These are phyloP conservation scores for Heliconius sara DNA, from an alignment of 2,888 invertebrate genomes.

Conservation along the genomic window DNA sequence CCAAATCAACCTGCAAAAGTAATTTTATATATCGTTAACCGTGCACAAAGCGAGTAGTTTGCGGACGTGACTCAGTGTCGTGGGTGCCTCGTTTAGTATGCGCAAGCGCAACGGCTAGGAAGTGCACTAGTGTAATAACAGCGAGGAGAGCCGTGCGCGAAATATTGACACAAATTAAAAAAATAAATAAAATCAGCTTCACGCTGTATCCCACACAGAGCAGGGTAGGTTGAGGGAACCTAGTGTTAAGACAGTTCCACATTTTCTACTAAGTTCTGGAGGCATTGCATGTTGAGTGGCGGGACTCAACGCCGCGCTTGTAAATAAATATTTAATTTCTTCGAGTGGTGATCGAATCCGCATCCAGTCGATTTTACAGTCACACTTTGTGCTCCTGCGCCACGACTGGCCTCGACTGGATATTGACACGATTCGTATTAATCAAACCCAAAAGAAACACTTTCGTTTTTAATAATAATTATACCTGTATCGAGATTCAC, in stretches of 20 bases:
- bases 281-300: no score
- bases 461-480: conserved; percentile 39
- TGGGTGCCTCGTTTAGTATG: conserved; percentile 73
- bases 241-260: no score
- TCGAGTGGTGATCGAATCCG: no score
- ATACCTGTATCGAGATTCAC: conserved; percentile 8
- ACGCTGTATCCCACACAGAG: no score
- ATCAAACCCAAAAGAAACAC: conserved; percentile 31
- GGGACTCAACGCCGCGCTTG: no score
- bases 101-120: conserved; percentile 71
- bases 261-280: no score
- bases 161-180: conserved; percentile 46
- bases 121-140: conserved; percentile 66
- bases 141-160: conserved; percentile 56
- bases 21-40: conserved; percentile 36
- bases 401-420: no score
- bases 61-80: conserved; percentile 66
- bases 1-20: conserved; percentile 35
- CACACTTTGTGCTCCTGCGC: no score
- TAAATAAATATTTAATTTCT: no score
- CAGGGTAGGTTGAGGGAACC: no score
- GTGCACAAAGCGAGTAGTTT: conserved; percentile 32
- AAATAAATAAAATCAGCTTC: no score
- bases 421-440: conserved; percentile 35
- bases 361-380: no score